phyloP scores from a whole-genome alignment of 2,888 invertebrate genomes.

The Ichneumoninae sp. region DNA sequence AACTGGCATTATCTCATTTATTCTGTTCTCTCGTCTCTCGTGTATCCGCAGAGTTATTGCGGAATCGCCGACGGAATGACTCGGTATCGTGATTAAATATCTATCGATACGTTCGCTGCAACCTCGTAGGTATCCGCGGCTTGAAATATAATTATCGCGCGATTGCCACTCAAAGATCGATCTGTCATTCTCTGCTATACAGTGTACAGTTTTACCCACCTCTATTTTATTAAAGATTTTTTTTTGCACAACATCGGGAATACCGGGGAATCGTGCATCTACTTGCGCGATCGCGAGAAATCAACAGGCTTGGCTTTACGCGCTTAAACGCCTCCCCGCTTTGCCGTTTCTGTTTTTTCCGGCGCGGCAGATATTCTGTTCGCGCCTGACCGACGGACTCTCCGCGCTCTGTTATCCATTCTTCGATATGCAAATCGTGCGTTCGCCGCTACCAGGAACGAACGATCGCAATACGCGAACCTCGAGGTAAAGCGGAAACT shows the following conservation, averaged over 20 bases:
- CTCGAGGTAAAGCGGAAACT: not conserved
- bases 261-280: conserved; percentile 11
- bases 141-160: conserved; percentile 1
- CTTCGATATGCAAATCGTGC: conserved; percentile 43
- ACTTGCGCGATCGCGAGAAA: conserved; percentile 32
- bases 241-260: conserved; percentile 3
- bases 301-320: conserved; percentile 48
- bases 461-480: conserved; percentile 6
- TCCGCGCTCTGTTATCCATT: not conserved
- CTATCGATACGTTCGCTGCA: not conserved
- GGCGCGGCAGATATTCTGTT: not conserved
- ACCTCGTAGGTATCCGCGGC: not conserved
- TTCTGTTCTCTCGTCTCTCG: not conserved
- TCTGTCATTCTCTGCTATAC: conserved; percentile 19
- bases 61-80: not conserved
- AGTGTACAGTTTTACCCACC: not conserved
- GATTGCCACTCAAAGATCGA: conserved; percentile 15
- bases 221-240: conserved; percentile 14
- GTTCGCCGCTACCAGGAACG: conserved; percentile 20
- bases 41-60: not conserved
- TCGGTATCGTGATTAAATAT: not conserved
- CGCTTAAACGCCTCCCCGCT: conserved; percentile 6
- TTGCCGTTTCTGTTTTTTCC: not conserved
- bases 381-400: not conserved
- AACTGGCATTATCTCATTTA: not conserved